Percentiles rank a stretch among this genome's conserved stretches.
Evolutionary conservation across 2,888 invertebrate genomes (phyloP).

Genomic region (Rhyacophila evoluta): DNA sequence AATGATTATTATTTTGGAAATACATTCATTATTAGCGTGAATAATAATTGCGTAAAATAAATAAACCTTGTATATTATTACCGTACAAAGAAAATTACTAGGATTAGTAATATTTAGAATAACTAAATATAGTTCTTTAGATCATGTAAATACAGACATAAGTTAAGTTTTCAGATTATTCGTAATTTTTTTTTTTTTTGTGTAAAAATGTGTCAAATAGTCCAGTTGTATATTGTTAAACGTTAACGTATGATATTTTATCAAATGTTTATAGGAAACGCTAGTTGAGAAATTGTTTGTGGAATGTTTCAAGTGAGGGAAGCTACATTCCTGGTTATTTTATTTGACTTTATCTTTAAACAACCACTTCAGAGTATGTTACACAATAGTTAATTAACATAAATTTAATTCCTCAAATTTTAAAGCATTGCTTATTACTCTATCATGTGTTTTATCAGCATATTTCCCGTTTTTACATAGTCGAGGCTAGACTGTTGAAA

Average conservation of each 20-base stretch:
- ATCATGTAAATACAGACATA: not conserved
- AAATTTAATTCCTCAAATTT: no score
- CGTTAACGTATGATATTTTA: conserved; percentile 4
- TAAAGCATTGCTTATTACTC: no score
- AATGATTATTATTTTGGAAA: not conserved
- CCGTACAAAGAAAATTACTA: not conserved
- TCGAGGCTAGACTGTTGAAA: no score
- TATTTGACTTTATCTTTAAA: no score
- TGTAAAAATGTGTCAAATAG: not conserved
- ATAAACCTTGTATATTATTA: not conserved
- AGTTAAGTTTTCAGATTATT: not conserved
- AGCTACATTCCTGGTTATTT: no score
- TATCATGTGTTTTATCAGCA: no score
- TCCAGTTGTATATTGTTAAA: not conserved
- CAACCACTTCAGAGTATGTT: no score
- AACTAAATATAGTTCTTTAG: not conserved
- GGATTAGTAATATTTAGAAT: not conserved
- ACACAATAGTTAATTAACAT: no score
- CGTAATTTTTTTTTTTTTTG: not conserved
- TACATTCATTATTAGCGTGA: no score
- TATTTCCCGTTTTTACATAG: no score
- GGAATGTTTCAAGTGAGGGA: not conserved
- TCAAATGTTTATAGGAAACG: not conserved
- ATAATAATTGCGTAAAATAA: not conserved
- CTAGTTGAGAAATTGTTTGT: not conserved